Conservation (phyloP, 2,113 vertebrate species). For the Plecturocebus donacophilus region DNA sequence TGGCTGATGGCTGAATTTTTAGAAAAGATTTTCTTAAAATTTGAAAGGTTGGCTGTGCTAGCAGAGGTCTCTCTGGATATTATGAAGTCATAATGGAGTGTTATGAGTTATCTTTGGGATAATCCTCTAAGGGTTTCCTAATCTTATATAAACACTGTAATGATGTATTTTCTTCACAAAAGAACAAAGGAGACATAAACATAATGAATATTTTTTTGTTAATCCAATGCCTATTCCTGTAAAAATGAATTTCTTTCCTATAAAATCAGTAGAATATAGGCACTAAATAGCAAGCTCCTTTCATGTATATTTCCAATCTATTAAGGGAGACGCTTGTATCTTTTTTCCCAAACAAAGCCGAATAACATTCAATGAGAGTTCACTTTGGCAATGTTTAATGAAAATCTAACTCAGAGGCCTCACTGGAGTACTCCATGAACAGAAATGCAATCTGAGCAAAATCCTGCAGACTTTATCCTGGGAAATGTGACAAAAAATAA, state of each 20-base stretch:
- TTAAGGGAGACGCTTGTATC: not conserved
- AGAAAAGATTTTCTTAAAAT: not conserved
- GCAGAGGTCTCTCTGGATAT: not conserved
- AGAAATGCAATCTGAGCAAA: not conserved
- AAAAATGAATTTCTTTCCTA: not conserved
- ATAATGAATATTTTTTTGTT: not conserved
- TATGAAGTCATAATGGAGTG: not conserved
- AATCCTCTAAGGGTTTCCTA: not conserved
- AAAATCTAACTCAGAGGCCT: not conserved
- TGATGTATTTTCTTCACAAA: not conserved
- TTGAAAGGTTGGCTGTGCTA: not conserved
- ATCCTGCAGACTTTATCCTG: not conserved
- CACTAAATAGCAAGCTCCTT: not conserved
- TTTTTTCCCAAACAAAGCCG: not conserved
- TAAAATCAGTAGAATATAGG: not conserved
- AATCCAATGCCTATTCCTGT: not conserved
- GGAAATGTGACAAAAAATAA: not conserved
- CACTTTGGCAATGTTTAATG: not conserved
- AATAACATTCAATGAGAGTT: not conserved
- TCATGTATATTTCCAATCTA: not conserved
- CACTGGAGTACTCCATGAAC: not conserved
- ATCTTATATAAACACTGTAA: not conserved
- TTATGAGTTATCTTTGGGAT: not conserved
- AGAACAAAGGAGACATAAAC: not conserved
- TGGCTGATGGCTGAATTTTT: not conserved